Base-by-base conservation (phyloP, 2,113 vertebrate species). In the Heterotilapia buettikoferi region DNA sequence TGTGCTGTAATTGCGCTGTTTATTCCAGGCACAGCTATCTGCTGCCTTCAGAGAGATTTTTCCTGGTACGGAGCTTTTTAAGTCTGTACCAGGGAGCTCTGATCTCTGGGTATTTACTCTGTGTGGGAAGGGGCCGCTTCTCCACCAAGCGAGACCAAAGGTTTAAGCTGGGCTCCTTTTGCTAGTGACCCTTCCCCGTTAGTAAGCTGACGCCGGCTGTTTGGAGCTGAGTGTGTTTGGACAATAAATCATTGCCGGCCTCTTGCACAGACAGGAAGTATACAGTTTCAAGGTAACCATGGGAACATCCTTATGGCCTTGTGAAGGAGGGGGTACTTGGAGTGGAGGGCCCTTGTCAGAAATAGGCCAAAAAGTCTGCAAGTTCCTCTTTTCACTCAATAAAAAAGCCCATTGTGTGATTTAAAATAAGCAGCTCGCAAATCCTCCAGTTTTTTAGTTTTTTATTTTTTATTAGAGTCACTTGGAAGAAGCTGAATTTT, bases 241-340 rank as follows among this genome's bases (percentile, higher is more conserved):
- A 95, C 85, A 93, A 90, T 94, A 94, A 95, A 96, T 96, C 92
- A 92, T 85, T 40, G 84, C 82, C 38, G 85, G 92, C 84, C 78
- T 85, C 52, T 24, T 45, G 86, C 84, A 80, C 79, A 90, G 88
- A 95, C 94, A 96, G 96, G 95, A 97, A 96, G 95, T 96, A 94
- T 96, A 95, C 83, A 87, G 93, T 97, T 96, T 96, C 95, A 95
- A 87, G 31, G 94, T 95, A 92, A 90, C 96, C 90, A 94, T 93
- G 90, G 94, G 87, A 91, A 97, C 93, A 38, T 90, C 81, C 89
- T 71, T 93, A 91, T 83, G 91, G 90, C 92, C 94, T 94, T 87
- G 79, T 84, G 76, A 40, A 79, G 56, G 84, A 78, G 73, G 73
- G 29, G 71, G 85, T 45, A 87, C 29, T 89, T 82, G 21, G 53